phyloP scores from a whole-genome alignment of 2,797 vertebrate genomes.

The Cossypha niveicapilla region DNA sequence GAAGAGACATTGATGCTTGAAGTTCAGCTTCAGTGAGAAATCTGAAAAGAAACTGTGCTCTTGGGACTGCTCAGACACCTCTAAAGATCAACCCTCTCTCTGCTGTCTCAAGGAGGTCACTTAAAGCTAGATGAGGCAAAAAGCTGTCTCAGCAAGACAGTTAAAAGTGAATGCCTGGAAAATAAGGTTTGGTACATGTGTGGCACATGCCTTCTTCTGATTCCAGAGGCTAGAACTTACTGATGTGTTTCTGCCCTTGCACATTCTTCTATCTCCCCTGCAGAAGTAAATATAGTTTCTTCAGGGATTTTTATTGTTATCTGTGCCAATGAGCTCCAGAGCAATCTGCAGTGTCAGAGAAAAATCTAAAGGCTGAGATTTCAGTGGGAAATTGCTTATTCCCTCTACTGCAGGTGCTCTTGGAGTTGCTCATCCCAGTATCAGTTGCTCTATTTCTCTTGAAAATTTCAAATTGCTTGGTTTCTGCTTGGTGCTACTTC shows the following conservation, averaged over 20 bases:
- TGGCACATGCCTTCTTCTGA: not conserved
- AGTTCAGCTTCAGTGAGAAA: not conserved
- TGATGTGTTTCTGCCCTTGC: not conserved
- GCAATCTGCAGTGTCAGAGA: not conserved
- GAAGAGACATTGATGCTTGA: not conserved
- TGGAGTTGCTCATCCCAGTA: not conserved
- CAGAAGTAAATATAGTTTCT: not conserved
- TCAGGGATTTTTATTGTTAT: not conserved
- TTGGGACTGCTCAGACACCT: not conserved
- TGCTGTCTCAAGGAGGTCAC: not conserved
- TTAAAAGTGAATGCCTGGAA: not conserved
- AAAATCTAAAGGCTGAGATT: not conserved
- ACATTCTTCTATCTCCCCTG: not conserved
- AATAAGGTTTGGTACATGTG: not conserved
- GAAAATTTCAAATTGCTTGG: not conserved
- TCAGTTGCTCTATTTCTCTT: not conserved
- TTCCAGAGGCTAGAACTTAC: not conserved
- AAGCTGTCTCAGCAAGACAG: not conserved
- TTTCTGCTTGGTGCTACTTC: not conserved
- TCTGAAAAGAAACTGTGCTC: not conserved
- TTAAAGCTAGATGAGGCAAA: not conserved
- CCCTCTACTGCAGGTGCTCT: not conserved
- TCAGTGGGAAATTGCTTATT: not conserved
- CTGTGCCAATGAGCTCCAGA: not conserved
- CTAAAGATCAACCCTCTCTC: not conserved